Evolutionary conservation across 2,888 invertebrate genomes (phyloP).

Genomic region (Nomada ruficornis): DNA sequence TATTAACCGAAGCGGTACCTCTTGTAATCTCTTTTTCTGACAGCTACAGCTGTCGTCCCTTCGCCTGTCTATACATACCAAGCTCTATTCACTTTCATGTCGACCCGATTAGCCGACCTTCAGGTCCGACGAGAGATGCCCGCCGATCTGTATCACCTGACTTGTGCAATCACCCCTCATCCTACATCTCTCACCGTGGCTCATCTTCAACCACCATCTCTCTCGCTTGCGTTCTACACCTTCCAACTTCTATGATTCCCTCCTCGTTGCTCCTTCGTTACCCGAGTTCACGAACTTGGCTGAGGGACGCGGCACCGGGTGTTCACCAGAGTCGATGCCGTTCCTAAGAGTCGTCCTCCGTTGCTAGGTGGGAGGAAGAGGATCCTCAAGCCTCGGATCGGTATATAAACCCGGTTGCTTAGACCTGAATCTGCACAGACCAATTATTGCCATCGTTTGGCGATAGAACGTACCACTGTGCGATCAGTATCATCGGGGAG

Average conservation of each 20-base stretch:
- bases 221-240: conserved; percentile 2
- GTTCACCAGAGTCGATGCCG: conserved; percentile 59
- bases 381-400: conserved; percentile 68
- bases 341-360: conserved; percentile 46
- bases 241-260: conserved; percentile 11
- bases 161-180: conserved; percentile 62
- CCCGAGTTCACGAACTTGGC: conserved; percentile 64
- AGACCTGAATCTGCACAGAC: conserved; percentile 71
- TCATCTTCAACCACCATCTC: conserved; percentile 54
- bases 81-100: conserved; percentile 74
- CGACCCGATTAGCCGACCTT: conserved; percentile 79
- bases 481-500: conserved; percentile 47
- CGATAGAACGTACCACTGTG: conserved; percentile 54
- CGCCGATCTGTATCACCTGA: conserved; percentile 78
- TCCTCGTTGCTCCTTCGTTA: conserved; percentile 34
- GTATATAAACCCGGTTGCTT: conserved; percentile 67
- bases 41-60: conserved; percentile 4
- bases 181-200: conserved; percentile 46
- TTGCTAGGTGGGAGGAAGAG: conserved; percentile 77
- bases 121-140: conserved; percentile 68
- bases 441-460: conserved; percentile 72
- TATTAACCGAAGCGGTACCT: not conserved
- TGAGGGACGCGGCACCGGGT: conserved; percentile 64
- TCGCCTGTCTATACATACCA: conserved; percentile 27
- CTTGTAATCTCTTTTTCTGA: conserved; percentile 23